Base-by-base conservation (phyloP, 2,797 vertebrate species). In the Naso thynnoides region DNA sequence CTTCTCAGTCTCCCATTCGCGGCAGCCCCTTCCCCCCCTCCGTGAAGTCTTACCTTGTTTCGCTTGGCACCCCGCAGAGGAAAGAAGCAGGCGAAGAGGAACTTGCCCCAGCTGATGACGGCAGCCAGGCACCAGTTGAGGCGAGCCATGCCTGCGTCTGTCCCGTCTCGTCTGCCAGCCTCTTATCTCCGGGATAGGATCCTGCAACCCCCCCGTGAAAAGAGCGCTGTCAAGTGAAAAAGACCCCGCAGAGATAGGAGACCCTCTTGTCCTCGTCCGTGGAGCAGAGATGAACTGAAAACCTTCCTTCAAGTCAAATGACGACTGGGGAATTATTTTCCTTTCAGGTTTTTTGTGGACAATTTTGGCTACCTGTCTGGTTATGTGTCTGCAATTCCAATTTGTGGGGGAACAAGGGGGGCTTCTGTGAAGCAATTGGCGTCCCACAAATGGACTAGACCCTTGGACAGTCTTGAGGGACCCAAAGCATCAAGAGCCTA, bases 21-120 rank as follows among this genome's bases (percentile, higher is more conserved):
- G 56, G 29, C 33, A 44, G 18, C 55, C 36, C 58, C 15, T 5
- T 21, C 5, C 10, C 13, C 38, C 38, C 33, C 27, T 80, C 64
- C 18, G 29, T 19, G 38, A 81, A 65, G 78, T 70, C 92, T 97
- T 96, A 98, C 97, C 96, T 96, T 95, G 89, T 94, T 88, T 86
- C 81, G 92, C 73, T 94, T 94, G 85, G 94, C 92, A 86, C 95
- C 87, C 79, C 95, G 93, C 91, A 95, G 93, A 72, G 96, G 96
- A 76, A 97, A 94, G 83, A 97, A 92, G 90, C 96, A 98, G 70
- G 94, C 92, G 76, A 97, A 95, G 88, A 97, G 87, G 88, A 95
- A 96, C 91, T 97, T 97, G 86, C 97, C 96, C 96, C 96, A 97
- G 90, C 95, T 95, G 91, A 98, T 92, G 90, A 97, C 91, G 69